These are phyloP conservation scores for Coluber constrictor DNA, from an alignment of 2,797 vertebrate genomes.

Conservation along the genomic window DNA sequence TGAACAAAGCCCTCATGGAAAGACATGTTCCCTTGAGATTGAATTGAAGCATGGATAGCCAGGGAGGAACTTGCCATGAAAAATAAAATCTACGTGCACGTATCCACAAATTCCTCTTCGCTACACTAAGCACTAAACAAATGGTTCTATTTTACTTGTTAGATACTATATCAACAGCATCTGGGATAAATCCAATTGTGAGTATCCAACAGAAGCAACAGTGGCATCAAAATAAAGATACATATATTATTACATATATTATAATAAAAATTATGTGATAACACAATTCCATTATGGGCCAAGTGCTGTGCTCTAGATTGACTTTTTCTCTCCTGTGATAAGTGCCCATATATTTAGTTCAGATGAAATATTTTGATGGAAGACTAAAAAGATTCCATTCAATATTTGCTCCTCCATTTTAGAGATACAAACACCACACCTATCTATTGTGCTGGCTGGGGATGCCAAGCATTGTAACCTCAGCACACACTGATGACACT, in stretches of 20 bases:
- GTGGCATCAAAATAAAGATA: neutral
- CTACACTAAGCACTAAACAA: neutral
- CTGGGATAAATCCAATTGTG: neutral
- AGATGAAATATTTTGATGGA: neutral
- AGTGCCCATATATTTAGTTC: neutral
- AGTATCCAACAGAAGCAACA: neutral
- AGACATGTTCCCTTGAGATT: neutral
- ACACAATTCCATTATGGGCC: neutral
- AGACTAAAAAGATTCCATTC: neutral
- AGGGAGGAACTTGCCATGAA: neutral
- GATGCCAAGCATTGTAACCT: neutral
- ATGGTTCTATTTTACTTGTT: neutral
- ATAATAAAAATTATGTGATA: neutral
- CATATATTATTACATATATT: neutral
- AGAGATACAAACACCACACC: neutral
- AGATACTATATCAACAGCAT: neutral
- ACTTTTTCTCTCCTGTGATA: neutral
- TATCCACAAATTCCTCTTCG: neutral
- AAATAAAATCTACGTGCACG: neutral
- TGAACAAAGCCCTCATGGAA: neutral
- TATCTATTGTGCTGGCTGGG: neutral
- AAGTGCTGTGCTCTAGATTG: neutral
- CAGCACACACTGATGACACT: neutral
- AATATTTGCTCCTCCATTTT: neutral
- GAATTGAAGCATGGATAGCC: neutral